A percentile compares a stretch with the other conserved stretches of the same genome.
These are phyloP conservation scores for Toxostoma redivivum DNA, from an alignment of 2,113 vertebrate species.

Conservation along the genomic window DNA sequence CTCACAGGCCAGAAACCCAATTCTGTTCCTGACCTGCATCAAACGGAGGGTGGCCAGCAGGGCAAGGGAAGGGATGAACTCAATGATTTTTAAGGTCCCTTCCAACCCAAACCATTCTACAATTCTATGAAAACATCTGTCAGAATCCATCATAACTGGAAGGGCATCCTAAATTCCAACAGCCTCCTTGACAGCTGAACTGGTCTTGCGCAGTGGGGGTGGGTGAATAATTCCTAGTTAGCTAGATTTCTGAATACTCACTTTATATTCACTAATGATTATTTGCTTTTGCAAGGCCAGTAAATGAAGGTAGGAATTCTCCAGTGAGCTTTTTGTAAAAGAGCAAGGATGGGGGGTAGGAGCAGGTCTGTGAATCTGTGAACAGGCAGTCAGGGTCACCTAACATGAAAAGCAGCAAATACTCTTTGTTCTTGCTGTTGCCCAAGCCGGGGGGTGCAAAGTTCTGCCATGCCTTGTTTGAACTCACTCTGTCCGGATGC, in stretches of 20 bases:
- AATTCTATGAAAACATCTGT: neutral
- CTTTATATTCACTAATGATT: neutral
- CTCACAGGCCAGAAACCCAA: neutral
- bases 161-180: neutral
- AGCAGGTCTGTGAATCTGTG: neutral
- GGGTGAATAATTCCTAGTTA: neutral
- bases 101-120: neutral
- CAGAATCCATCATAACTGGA: neutral
- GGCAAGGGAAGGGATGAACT: neutral
- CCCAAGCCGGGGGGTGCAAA: neutral
- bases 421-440: neutral
- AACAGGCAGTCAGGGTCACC: neutral
- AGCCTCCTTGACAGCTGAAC: neutral
- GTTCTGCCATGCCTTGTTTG: neutral
- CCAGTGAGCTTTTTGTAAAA: neutral
- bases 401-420: neutral
- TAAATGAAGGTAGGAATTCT: neutral
- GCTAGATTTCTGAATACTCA: neutral
- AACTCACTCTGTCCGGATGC: accelerated
- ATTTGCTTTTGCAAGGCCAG: neutral
- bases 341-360: neutral
- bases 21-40: neutral
- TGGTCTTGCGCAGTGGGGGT: neutral
- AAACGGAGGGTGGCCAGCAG: neutral
- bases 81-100: neutral